Evolutionary conservation across 2,797 vertebrate species (phyloP), one percentile per base, ranked within the genome.

Genomic region (Cichlasoma orientale): DNA sequence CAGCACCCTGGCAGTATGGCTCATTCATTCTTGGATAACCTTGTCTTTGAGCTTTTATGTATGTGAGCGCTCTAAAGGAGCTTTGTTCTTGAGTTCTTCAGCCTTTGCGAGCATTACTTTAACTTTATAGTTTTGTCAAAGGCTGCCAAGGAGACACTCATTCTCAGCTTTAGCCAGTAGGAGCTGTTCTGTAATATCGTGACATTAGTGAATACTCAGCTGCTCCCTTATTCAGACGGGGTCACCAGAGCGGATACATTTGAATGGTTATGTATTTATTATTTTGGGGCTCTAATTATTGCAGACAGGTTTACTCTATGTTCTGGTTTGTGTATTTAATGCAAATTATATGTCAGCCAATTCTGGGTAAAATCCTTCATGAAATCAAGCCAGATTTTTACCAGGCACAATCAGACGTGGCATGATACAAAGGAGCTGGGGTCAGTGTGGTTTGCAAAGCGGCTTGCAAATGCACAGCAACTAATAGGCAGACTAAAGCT

Each of bases 81-180:
- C 12, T 19, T 82, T 72, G 47, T 25, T 78, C 44, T 80, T 72
- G 56, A 58, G 68, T 74, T 56, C 29, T 56, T 75, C 52, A 29
- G 31, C 38, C 1, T 74, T 73, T 33, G 36, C 61, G 71, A 59
- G 44, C 68, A 50, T 68, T 52, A 52, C 61, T 70, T 80, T 55
- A 77, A 77, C 19, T 68, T 50, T 68, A 82, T 75, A 54, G 77
- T 77, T 69, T 66, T 38, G 41, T 61, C 63, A 21, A 56, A 52
- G 68, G 57, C 71, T 79, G 82, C 56, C 82, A 84, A 76, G 36
- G 57, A 77, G 27, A 80, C 79, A 75, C 77, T 89, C 41, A 16
- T n/a, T 50, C 41, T 0, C 16, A 66, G 41, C 61, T 47, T 1
- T 29, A 47, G 61, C 25, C 41, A n/a, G 61, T 29, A 47, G 16